Conservation (phyloP, 53 echinoderm and acorn worm species). For the Henricia sp. region DNA sequence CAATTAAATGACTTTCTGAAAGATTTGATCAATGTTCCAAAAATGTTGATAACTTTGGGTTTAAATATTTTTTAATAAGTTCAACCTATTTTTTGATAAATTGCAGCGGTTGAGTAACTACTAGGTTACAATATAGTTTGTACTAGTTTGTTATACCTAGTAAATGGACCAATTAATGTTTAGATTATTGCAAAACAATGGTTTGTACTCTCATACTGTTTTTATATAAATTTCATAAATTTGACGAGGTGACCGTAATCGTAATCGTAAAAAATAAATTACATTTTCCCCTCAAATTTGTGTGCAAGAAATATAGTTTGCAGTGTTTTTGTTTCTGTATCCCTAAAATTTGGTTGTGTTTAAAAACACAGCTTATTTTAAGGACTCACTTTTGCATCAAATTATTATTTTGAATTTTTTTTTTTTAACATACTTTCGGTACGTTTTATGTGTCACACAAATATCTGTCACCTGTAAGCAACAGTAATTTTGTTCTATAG, state of each 20-base stretch:
- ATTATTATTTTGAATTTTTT: background rate
- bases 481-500: conserved; percentile 18
- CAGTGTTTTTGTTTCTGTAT: conserved; percentile 55
- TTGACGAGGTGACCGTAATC: background rate
- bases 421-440: background rate
- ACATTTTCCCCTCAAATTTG: conserved; percentile 23
- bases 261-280: conserved; percentile 11
- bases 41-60: background rate
- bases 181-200: background rate
- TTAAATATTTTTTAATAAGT: background rate
- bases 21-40: background rate
- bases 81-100: conserved; percentile 36
- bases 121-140: conserved; percentile 30
- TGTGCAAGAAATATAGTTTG: conserved; percentile 59
- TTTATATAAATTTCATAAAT: background rate
- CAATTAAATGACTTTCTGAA: background rate
- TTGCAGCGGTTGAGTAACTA: conserved; percentile 13
- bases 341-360: conserved; percentile 11
- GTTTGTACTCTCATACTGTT: background rate
- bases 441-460: conserved; percentile 23
- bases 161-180: conserved; percentile 9
- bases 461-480: background rate
- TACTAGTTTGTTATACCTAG: conserved; percentile 50
- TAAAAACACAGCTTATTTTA: background rate
- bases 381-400: background rate